phyloP scores from a whole-genome alignment of 2,888 invertebrate genomes.

The Philopedon plagiatum region DNA sequence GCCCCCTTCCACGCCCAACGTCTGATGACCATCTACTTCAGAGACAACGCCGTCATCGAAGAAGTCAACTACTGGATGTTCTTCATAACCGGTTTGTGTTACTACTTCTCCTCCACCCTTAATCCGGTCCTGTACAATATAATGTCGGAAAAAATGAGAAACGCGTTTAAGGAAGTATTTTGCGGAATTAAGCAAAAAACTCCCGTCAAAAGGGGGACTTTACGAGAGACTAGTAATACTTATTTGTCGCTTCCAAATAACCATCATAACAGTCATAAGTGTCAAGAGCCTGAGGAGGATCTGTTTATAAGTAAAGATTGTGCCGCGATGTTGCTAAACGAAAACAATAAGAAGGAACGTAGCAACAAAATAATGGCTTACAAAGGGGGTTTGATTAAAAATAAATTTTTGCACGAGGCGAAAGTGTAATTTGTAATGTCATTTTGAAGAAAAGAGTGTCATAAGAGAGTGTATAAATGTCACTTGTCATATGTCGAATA shows the following conservation, averaged over 20 bases:
- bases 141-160: constrained; percentile 82
- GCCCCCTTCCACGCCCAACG: constrained; percentile 96
- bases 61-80: constrained; percentile 88
- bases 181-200: constrained; percentile 72
- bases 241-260: constrained; percentile 39
- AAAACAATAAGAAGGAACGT: background rate
- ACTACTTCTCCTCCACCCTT: constrained; percentile 84
- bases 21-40: constrained; percentile 84
- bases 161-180: constrained; percentile 83
- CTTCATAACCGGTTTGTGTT: constrained; percentile 84
- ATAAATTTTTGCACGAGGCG: constrained; percentile 30
- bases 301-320: constrained; percentile 37
- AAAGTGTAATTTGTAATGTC: constrained; percentile 36
- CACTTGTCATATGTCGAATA: no score
- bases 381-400: constrained; percentile 19
- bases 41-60: constrained; percentile 73
- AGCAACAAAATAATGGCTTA: constrained; percentile 10
- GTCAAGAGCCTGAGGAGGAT: constrained; percentile 33
- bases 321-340: constrained; percentile 13
- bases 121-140: constrained; percentile 91
- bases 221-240: constrained; percentile 43
- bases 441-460: no score
- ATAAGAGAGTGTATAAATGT: no score
- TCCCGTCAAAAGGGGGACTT: constrained; percentile 25
- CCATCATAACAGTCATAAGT: constrained; percentile 22